Percentiles rank a stretch among this genome's conserved stretches.
Evolutionary conservation across 2,797 vertebrate species (phyloP).

Genomic region (Bucorvus abyssinicus): DNA sequence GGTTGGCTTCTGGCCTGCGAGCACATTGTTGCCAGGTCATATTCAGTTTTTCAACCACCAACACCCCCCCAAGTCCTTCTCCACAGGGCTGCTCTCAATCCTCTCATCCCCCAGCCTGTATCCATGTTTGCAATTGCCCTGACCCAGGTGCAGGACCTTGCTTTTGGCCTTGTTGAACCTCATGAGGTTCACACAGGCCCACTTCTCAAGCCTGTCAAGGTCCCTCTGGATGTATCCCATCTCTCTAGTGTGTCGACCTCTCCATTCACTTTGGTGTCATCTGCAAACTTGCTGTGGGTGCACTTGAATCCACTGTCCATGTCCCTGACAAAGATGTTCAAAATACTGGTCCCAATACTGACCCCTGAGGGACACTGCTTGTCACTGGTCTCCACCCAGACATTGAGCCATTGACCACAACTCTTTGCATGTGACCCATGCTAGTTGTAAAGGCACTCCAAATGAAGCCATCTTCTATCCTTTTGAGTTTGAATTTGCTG

Average conservation of each 20-base stretch:
- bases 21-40: neutral
- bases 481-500: neutral
- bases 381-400: neutral
- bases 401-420: neutral
- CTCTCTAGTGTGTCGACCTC: neutral
- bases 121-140: neutral
- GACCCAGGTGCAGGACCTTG: too few species aligned
- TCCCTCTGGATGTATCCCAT: neutral
- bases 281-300: neutral
- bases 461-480: neutral
- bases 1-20: neutral
- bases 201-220: neutral
- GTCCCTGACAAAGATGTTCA: neutral
- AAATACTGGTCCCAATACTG: neutral
- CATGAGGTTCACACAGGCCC: neutral
- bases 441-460: neutral
- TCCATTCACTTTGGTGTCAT: neutral
- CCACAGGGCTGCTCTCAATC: neutral
- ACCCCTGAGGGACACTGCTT: too few species aligned
- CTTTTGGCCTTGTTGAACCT: neutral
- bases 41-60: neutral
- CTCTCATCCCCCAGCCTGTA: too few species aligned
- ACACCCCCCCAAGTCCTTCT: neutral
- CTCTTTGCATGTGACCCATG: neutral
- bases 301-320: neutral